Evolutionary conservation across 2,797 vertebrate genomes (phyloP), one percentile per base, ranked within the genome.

Genomic region (Spinus pinus): DNA sequence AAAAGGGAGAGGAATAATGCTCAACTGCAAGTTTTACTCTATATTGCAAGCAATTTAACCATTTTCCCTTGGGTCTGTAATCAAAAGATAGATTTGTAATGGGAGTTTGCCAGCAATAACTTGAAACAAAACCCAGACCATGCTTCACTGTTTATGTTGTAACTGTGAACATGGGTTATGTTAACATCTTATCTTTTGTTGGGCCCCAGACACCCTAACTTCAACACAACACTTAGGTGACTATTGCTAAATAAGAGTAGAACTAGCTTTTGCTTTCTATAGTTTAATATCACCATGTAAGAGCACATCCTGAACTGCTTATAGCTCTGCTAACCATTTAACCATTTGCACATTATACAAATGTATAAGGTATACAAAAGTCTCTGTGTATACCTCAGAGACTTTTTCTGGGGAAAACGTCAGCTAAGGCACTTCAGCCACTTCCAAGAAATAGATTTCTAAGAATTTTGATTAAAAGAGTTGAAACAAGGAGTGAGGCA

Each of bases 361-460:
- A n/a, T n/a, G n/a, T n/a, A n/a, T n/a, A n/a, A n/a, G n/a, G n/a
- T n/a, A n/a, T n/a, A n/a, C n/a, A n/a, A n/a, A n/a, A n/a, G n/a
- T n/a, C n/a, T n/a, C n/a, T 84, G 30, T 14, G 24, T 53, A 21
- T 71, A 30, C 65, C 65, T 83, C 66, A 51, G 85, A 61, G 65
- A 74, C 8, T 64, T 46, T 57, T 77, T 31, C 60, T 73, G 51
- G 10, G 25, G 31, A 79, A 91, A 92, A 27, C 3, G 2, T 86
- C 70, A 4, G 54, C 23, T 81, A 51, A 84, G 65, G 37, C 49
- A 0, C 42, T 84, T 79, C 50, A 64, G 56, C 42, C 51, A 33
- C 72, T 95, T 95, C 92, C 88, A 93, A 95, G 94, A 95, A 93
- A 5, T 6, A 80, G 51, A 61, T 61, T 95, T 95, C 93, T 80